A percentile compares a stretch with the other conserved stretches of the same genome.
phyloP scores from a whole-genome alignment of 2,888 invertebrate species.

The Habroteleia sp. region DNA sequence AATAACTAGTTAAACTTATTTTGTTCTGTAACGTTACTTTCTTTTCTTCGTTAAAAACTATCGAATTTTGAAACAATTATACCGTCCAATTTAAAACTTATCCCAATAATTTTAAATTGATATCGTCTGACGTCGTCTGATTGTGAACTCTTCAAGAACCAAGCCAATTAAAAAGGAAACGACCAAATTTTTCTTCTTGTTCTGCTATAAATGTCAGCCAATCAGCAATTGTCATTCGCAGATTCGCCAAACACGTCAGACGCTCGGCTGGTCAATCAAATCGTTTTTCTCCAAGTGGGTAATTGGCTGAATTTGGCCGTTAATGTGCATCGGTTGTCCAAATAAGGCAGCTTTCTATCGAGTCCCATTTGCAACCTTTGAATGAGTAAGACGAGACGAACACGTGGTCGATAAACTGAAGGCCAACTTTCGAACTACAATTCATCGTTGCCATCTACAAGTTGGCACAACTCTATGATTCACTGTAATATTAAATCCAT shows the following conservation, averaged over 20 bases:
- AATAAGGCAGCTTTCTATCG: constrained; percentile 48
- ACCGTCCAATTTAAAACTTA: too few species aligned
- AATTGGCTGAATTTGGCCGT: constrained; percentile 33
- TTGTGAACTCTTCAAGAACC: neutral
- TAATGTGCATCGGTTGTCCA: constrained; percentile 33
- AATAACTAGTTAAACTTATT: too few species aligned
- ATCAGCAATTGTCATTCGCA: constrained; percentile 5
- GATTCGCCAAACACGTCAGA: constrained; percentile 7
- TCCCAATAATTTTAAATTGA: too few species aligned
- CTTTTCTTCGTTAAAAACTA: too few species aligned
- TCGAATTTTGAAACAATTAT: too few species aligned
- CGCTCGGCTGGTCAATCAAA: constrained; percentile 10
- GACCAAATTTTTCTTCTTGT: neutral
- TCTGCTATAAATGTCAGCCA: constrained; percentile 5
- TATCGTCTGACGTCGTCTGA: too few species aligned
- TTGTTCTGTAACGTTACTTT: too few species aligned
- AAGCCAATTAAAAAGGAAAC: neutral
- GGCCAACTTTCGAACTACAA: constrained; percentile 56
- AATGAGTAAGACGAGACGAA: constrained; percentile 52
- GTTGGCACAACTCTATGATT: constrained; percentile 26
- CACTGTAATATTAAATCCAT: constrained; percentile 31
- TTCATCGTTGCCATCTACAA: constrained; percentile 42
- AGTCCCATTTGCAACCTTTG: constrained; percentile 31
- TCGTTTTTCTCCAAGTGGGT: constrained; percentile 15
- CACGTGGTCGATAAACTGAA: constrained; percentile 57